Evolutionary conservation across 2,113 vertebrate genomes (phyloP), one percentile per base, ranked within the genome.

Genomic region (Tauraco erythrolophus): DNA sequence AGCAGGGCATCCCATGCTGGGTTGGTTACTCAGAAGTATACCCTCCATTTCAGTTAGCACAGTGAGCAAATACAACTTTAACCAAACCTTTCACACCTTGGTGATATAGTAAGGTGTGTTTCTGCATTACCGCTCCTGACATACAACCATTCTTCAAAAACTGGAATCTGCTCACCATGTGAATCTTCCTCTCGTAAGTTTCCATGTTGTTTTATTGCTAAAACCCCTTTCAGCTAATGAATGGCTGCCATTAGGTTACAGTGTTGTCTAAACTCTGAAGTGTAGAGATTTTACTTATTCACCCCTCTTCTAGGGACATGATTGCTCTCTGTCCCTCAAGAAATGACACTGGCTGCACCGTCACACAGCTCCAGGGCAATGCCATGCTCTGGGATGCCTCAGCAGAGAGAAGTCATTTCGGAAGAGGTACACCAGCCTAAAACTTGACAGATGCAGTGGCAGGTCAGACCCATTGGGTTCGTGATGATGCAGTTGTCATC

Each of bases 271-370:
- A 76, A 70, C n/a, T 65, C n/a, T 77, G n/a, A 77, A 21, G 16
- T 60, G 16, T 23, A 22, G 28, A 25, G 19, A 24, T 66, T 84
- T 50, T 84, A 43, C 23, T 74, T 50, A 43, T 31, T 61, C 28
- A 46, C 3, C 10, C 62, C 17, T n/a, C n/a, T n/a, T n/a, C n/a
- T 1, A 8, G 78, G 60, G 74, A 22, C 6, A 2, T 0, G 4
- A 41, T 7, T 23, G 4, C 7, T 53, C 23, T 79, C n/a, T 75
- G 28, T 56, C 19, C 53, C 22, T 86, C 54, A 33, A 54, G 71
- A 77, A 77, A 30, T 0, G 7, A 11, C 16, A 41, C 6, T 3
- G 3, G n/a, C 46, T 84, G 48, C 25, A 19, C 23, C 4, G 5
- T 33, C 56, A 33, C 43, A 51, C 5, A 64, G 23, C 30, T 88